Percentiles rank a stretch among this genome's conserved stretches.
Conservation (phyloP, 23 tunicate genomes). For the Ascidia mentula region DNA sequence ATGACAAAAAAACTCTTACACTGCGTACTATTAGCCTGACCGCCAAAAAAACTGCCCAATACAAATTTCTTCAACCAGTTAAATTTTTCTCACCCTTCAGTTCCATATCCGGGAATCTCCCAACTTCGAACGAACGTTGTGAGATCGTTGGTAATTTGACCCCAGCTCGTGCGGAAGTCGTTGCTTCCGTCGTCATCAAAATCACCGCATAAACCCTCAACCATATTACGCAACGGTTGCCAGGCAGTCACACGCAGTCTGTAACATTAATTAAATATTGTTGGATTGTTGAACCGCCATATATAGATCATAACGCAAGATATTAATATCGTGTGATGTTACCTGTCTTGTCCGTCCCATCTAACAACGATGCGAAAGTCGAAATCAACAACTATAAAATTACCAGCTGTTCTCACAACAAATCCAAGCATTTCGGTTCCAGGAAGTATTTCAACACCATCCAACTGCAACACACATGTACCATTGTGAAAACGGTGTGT, state of each 20-base stretch:
- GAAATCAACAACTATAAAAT: conserved; percentile 40
- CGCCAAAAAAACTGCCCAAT: no score
- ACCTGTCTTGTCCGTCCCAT: conserved; percentile 76
- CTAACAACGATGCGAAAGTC: conserved; percentile 40
- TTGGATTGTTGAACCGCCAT: no score
- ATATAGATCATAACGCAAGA: no score
- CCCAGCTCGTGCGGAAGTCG: conserved; percentile 53
- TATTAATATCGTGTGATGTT: background rate
- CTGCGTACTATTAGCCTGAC: no score
- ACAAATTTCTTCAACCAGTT: background rate
- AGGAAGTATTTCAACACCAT: conserved; percentile 33
- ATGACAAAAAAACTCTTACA: no score
- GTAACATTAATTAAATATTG: no score
- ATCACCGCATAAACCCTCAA: conserved; percentile 74
- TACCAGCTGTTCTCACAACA: conserved; percentile 16
- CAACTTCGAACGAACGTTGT: conserved; percentile 63
- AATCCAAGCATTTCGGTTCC: conserved; percentile 39
- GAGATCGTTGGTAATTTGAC: conserved; percentile 35
- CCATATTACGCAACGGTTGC: conserved; percentile 37
- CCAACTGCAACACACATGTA: no score
- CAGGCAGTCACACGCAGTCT: conserved; percentile 59
- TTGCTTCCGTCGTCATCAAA: conserved; percentile 54
- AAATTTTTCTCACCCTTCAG: conserved; percentile 34
- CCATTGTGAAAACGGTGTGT: no score
- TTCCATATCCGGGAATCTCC: conserved; percentile 45